Conservation (phyloP, 1,140 invertebrate species). For the Chionoecetes opilio region DNA sequence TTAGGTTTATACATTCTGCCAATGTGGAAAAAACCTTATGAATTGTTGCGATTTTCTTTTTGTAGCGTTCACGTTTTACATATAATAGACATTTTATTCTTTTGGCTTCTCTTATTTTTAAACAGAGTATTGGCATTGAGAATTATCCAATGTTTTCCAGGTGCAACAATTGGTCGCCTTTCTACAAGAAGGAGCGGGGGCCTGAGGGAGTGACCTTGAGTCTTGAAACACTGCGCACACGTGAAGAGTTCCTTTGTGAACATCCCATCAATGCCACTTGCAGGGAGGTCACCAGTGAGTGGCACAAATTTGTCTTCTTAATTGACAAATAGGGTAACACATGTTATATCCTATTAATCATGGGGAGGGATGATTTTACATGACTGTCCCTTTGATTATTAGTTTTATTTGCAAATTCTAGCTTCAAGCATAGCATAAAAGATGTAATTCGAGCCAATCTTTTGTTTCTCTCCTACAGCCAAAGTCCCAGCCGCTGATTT, state of each 20-base stretch:
- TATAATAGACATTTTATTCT: too few relatives aligned
- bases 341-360: background rate
- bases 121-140: too few relatives aligned
- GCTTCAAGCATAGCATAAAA: too few relatives aligned
- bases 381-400: too few relatives aligned
- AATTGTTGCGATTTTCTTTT: too few relatives aligned
- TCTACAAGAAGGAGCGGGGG: conserved; percentile 56
- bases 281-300: conserved; percentile 60
- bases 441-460: background rate
- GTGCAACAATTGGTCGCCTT: conserved; percentile 67
- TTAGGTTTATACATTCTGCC: too few relatives aligned
- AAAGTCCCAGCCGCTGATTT: conserved; percentile 74
- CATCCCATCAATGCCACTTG: conserved; percentile 67
- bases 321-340: too few relatives aligned
- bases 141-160: background rate
- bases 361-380: too few relatives aligned
- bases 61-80: too few relatives aligned
- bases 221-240: conserved; percentile 14
- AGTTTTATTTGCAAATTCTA: background rate
- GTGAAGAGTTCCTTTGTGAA: conserved; percentile 58
- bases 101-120: too few relatives aligned
- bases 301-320: background rate
- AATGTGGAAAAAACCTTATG: too few relatives aligned
- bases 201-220: conserved; percentile 52
- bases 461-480: conserved; percentile 51